Base-by-base conservation (phyloP, 2,888 invertebrate genomes). In the Corythucha ciliata region DNA sequence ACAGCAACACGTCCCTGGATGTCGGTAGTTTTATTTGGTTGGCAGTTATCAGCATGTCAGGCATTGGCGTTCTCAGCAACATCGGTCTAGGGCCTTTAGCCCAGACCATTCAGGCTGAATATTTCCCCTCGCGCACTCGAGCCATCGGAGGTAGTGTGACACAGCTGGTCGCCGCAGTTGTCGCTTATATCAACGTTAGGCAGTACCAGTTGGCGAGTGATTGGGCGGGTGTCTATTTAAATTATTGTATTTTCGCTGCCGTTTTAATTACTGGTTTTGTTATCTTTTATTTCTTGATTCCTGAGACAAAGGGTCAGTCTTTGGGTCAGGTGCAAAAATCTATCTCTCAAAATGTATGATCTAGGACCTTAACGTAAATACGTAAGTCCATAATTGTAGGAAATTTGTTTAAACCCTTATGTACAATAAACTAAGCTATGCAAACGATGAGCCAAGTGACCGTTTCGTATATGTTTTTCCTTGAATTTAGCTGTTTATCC, bases 261-360 rank as follows among this genome's bases (percentile, higher is more conserved):
- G 16, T 50, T 12, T 54, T 53, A 24, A 29, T 48, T 18, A 20
- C 51, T 4, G 34, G 58, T 12, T 54, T 58, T 10, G 50, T 57
- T 14, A 34, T 55, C 20, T 55, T 59, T 2, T 44, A 48, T 32
- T 36, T 52, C 21, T 14, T 57, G 14, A 37, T 60, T 12, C 58
- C 58, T 12, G 60, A 60, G 34, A 60, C 60, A n/a, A 59, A 58
- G n/a, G 60, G 60, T 10, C 59, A 58, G 34, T 49, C 58, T 4
- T 48, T 60, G 8, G 56, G 52, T 1, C 55, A 60, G 49, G 57
- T 60, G 4, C 52, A 52, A 27, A 24, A 45, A 6, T 39, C 39
- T 20, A 32, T 50, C 21, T n/a, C n/a, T n/a, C n/a, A n/a, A n/a
- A n/a, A n/a, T n/a, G n/a, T n/a, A n/a, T n/a, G n/a, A n/a, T n/a